Base-by-base conservation (phyloP, 2,797 vertebrate species). In the Gymnopithys bicolor region DNA sequence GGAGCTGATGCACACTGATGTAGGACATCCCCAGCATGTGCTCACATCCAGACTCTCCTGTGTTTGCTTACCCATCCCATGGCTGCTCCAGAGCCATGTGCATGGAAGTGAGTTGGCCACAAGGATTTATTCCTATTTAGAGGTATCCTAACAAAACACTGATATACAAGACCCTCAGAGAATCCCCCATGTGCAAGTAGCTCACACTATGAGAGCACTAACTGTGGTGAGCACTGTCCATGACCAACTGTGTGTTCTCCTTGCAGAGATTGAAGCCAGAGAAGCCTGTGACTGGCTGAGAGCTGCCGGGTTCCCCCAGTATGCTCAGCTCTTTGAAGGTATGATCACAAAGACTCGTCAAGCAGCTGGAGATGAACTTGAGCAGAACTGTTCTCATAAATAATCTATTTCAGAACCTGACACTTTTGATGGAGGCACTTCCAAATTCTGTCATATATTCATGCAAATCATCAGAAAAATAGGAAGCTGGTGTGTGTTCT, bases 251-350 rank as follows among this genome's bases (percentile, higher is more conserved):
- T 95, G 37, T 97, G 93, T 93, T 86, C 71, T 91, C 87, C 1
- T 98, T 98, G 91, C 97, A 99, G 99, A 99, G 97, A 98, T 98
- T 90, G 98, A 99, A 98, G 98, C 98, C 82, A 98, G 98, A 94
- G 98, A 99, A 97, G 98, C 98, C 91, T 99, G 98, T 35, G 97
- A 98, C 94, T 99, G 99, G 99, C 98, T 99, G 96, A 97, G 97
- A 95, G 98, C 98, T 5, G 98, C 98, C 23, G 99, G 98, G 41
- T 99, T 99, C 76, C 99, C 99, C 74, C 98, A 99, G 94, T 99
- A 99, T 53, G 98, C 97, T 64, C 98, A 99, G 88, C 96, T 99
- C 43, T 99, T 98, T 96, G 98, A 97, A 98, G 98, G 99, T 98
- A 98, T 95, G 90, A 94, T 70, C 67, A 78, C 71, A 82, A 39